Conservation (phyloP, 1,140 invertebrate species). For the Eupristina koningsbergeri region DNA sequence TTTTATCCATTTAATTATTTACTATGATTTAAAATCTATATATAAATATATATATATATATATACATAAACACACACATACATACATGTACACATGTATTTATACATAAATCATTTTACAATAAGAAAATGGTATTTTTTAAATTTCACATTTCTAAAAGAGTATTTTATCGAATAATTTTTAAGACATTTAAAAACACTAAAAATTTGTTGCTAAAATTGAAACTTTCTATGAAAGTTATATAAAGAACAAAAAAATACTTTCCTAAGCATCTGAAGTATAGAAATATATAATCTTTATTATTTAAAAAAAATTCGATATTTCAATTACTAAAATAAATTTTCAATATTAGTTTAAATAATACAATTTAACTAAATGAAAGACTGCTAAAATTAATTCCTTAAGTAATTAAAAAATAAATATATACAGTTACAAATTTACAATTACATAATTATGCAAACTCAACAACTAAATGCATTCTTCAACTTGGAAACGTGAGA, state of each 20-base stretch:
- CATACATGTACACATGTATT: neutral
- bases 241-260: neutral
- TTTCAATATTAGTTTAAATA: neutral
- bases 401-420: slow-evolving; percentile 56
- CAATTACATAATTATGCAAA: slow-evolving; percentile 50
- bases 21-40: neutral
- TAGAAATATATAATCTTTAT: neutral
- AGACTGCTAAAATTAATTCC: slow-evolving; percentile 54
- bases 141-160: neutral
- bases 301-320: neutral
- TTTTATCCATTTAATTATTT: neutral
- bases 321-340: slow-evolving; percentile 8
- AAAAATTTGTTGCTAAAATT: neutral
- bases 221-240: neutral
- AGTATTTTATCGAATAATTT: neutral
- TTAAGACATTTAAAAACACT: neutral
- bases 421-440: slow-evolving; percentile 55
- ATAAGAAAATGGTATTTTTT: slow-evolving; percentile 27
- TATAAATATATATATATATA: slow-evolving; percentile 17
- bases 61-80: neutral
- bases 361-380: slow-evolving; percentile 46
- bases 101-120: neutral
- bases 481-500: slow-evolving; percentile 44
- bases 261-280: neutral
- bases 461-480: slow-evolving; percentile 44